These are phyloP conservation scores for Microplitis deprimator DNA, from an alignment of 2,888 invertebrate species.

Conservation along the genomic window DNA sequence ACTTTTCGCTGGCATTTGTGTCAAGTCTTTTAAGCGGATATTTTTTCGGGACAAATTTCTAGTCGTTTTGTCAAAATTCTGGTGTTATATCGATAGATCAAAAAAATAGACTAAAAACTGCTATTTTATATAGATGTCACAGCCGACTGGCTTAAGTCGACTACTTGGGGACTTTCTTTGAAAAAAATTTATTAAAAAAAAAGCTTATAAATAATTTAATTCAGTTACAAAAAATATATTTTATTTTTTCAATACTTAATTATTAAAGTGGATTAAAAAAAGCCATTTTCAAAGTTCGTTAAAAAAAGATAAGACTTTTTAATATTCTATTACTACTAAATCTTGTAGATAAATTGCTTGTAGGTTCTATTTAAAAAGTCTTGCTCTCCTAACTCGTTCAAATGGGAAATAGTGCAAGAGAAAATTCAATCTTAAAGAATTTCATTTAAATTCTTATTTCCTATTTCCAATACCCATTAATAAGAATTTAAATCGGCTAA, in stretches of 20 bases:
- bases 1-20: no score
- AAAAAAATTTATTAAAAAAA: no score
- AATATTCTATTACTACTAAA: not conserved
- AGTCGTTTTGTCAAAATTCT: no score
- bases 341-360: not conserved
- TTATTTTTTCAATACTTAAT: not conserved
- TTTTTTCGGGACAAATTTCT: no score
- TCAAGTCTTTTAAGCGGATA: no score
- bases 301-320: not conserved
- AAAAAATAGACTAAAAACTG: no score
- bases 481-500: not conserved
- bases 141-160: no score
- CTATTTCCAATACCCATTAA: not conserved
- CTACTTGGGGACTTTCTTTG: no score
- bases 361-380: not conserved
- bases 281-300: not conserved
- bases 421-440: not conserved
- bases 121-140: no score
- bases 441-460: not conserved
- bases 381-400: not conserved
- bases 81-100: no score
- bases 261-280: not conserved
- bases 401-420: not conserved
- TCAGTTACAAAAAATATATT: no score
- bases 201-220: no score